Evolutionary conservation across 2,113 vertebrate species (phyloP), one percentile per base, ranked within the genome.

Genomic region (Saccopteryx bilineata): DNA sequence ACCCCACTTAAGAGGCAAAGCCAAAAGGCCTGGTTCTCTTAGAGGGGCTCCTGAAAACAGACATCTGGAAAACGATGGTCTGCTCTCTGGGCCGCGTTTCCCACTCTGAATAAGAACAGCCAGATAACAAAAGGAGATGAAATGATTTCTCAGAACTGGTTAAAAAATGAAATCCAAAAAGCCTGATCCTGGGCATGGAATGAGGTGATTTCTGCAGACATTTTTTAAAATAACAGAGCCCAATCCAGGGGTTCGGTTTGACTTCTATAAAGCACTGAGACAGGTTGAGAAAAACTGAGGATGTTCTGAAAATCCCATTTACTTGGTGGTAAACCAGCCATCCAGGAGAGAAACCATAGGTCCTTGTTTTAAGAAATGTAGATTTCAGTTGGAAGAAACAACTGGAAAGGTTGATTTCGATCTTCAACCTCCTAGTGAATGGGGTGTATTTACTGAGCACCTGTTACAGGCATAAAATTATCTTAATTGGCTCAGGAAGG

Each of bases 151-250:
- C 76, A 79, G 48, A 79, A 87, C 71, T 52, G 18, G 9, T 94
- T 92, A 84, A 86, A 95, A 61, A 79, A 83, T 94, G 94, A 86
- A 91, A 81, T 96, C 56, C 78, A 31, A 65, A 84, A 96, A 88
- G 17, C 23, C 8, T 88, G 56, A 21, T 63, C 74, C 28, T 66
- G 23, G 19, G 24, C 52, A 66, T 18, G 65, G 13, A 80, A 28
- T 60, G 26, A 14, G 9, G 7, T 84, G 26, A 46, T 84, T 96
- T 94, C 50, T 89, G 1, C 71, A 93, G 61, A 72, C 21, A 84
- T 76, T 85, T 78, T 78, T 97, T 31, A 79, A 90, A 91, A 48
- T 54, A 88, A 91, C 54, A 54, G 58, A 93, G 28, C n/a, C 80
- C 66, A 33, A 60, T 23, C 48, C 46, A 52, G 65, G 48, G 18